Evolutionary conservation across 2,797 vertebrate species (phyloP), one percentile per base, ranked within the genome.

Genomic region (Echiichthys vipera): DNA sequence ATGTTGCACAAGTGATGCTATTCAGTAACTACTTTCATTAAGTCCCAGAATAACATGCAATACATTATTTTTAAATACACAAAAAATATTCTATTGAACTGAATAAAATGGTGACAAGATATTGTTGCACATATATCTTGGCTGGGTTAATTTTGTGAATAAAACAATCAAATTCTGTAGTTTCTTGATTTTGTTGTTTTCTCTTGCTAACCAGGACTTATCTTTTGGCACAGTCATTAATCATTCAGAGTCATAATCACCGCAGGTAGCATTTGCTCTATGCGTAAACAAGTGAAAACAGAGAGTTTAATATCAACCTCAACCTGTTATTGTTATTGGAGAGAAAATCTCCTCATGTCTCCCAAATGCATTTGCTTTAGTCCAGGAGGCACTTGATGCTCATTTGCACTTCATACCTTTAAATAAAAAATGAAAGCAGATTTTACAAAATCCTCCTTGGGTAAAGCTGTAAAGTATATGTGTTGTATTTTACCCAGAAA

Each of bases 221-320:
- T 67, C 12, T 78, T 46, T 84, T 62, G 27, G 36, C 50, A 27
- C 50, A 1, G 12, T 62, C n/a, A 32, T 62, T 45, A 87, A 87
- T 91, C 74, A 85, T 68, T 40, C 72, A 71, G 79, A 74, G 45
- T 67, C 51, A 73, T 62, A 74, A 70, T 80, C 78, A 80, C 20
- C 9, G 30, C 53, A 55, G 45, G 57, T 49, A 47, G 70, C 46
- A 69, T 89, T 74, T 77, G 68, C 61, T 71, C 12, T 50, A 20
- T 0, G 30, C 0, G 24, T 64, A 79, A 85, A 88, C 81, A 85
- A 58, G 77, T 78, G 57, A 63, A 78, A 76, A 66, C 67, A 40
- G 25, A 65, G 15, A 45, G n/a, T 56, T 47, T 47, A 32, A 27
- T 18, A 49, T 61, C 24, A n/a, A n/a, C n/a, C n/a, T n/a, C n/a